Evolutionary conservation across 2,113 vertebrate species (phyloP), one percentile per base, ranked within the genome.

Genomic region (Pachypanchax playfairii): DNA sequence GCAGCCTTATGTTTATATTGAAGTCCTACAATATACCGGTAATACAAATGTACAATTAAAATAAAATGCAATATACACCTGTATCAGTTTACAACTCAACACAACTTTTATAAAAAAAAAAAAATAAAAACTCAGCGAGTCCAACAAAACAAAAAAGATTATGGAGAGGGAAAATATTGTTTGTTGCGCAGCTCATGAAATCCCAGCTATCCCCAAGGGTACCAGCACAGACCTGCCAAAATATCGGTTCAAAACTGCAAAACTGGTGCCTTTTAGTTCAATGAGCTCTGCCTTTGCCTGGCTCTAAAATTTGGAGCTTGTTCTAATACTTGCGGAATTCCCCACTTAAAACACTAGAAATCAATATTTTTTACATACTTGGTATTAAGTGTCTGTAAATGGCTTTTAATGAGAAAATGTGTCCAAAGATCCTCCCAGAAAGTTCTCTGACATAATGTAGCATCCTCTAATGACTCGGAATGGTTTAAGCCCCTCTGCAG

Each of bases 391-490:
- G n/a, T 58, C 14, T 24, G 1, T n/a, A 26, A 39, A 4, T 7
- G 29, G 26, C 26, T 33, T 58, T 44, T 33, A 43, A 31, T 4
- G 17, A 7, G 14, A 59, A 46, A 13, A 21, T 22, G 21, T 8
- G 6, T 35, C 28, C 15, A 33, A 31, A 43, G 29, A 26, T 28
- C 24, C 12, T 11, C n/a, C 14, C 43, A 2, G 41, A 64, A 35
- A 52, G 18, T 43, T 69, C 36, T 46, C 20, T 54, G n/a, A 39
- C 18, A 33, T 50, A 65, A 41, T 29, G n/a, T 0, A 62, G 22
- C 13, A 39, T 11, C 4, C 31, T 47, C 3, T 51, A 60, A 60
- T 42, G 36, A 44, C 55, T 33, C 9, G 3, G n/a, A 68, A 47
- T 33, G 8, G 31, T 25, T 74, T 35, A 51, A 52, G 33, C 7